A percentile compares a stretch with the other conserved stretches of the same genome.
These are phyloP conservation scores for Gasterosteus nipponicus DNA, from an alignment of 2,113 vertebrate genomes.

Conservation along the genomic window DNA sequence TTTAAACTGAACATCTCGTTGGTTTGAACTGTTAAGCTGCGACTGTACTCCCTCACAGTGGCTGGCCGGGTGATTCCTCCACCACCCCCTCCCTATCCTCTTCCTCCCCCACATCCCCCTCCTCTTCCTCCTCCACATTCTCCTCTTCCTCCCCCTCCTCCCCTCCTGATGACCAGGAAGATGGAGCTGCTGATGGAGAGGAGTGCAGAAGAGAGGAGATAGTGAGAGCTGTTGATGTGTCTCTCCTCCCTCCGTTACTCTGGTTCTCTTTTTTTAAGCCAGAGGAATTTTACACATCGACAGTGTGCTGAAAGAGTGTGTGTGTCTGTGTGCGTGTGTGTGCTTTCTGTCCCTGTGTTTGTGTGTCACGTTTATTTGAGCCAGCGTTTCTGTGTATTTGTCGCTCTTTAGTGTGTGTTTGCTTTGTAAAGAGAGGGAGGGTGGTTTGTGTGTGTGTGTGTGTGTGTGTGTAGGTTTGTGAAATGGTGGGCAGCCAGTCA, in stretches of 20 bases:
- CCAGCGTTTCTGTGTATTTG: conserved; percentile 38
- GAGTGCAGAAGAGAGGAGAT: conserved; percentile 12
- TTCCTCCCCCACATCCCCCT: not conserved
- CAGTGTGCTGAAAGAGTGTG: conserved; percentile 41
- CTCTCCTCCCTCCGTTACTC: conserved; percentile 51
- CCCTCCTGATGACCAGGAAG: conserved; percentile 5
- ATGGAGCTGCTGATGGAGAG: conserved; percentile 22
- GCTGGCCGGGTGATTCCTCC: not conserved
- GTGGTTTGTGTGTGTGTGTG: not conserved
- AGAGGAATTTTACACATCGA: conserved; percentile 72
- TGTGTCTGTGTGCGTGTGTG: conserved; percentile 42
- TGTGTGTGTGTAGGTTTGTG: conserved; percentile 3
- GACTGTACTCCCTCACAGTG: not conserved
- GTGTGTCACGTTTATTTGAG: conserved; percentile 37
- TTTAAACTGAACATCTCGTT: not conserved
- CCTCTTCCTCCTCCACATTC: not conserved
- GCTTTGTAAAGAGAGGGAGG: conserved; percentile 32
- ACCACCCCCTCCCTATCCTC: too few relatives aligned
- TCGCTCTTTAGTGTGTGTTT: conserved; percentile 60
- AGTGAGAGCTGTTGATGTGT: conserved; percentile 23
- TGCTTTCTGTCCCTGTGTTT: conserved; percentile 21
- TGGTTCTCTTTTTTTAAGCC: conserved; percentile 53
- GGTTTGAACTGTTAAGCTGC: not conserved
- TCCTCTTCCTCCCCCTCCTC: not conserved
- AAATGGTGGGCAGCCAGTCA: conserved; percentile 55